Conservation (phyloP, 2,797 vertebrate species). For the Pseudopleuronectes americanus region DNA sequence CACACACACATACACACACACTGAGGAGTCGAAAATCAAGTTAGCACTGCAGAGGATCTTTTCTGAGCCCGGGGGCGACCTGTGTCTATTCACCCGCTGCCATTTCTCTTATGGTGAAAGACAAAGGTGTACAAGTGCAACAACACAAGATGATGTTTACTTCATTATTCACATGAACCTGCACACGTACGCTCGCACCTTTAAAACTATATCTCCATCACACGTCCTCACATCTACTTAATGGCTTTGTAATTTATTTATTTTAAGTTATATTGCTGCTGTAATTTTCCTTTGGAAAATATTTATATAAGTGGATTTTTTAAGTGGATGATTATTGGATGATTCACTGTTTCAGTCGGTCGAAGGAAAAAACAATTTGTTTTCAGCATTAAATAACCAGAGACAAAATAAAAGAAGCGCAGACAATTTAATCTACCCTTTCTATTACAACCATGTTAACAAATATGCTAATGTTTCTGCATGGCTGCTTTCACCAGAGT, state of each 20-base stretch:
- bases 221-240: conserved; percentile 22
- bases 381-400: not conserved
- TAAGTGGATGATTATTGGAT: conserved; percentile 32
- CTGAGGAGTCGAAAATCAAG: conserved; percentile 46
- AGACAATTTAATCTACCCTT: not conserved
- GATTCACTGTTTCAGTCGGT: conserved; percentile 46
- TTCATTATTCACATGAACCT: conserved; percentile 33
- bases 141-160: conserved; percentile 17
- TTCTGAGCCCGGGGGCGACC: conserved; percentile 59
- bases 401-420: not conserved
- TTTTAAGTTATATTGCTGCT: conserved; percentile 19
- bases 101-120: conserved; percentile 46
- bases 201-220: conserved; percentile 12
- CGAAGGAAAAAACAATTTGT: conserved; percentile 26
- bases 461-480: too few species aligned
- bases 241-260: conserved; percentile 32
- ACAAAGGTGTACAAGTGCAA: conserved; percentile 28
- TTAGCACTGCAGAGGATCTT: conserved; percentile 40
- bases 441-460: too few species aligned
- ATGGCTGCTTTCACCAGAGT: too few species aligned
- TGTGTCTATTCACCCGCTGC: conserved; percentile 52
- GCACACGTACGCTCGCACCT: conserved; percentile 6
- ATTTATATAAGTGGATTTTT: conserved; percentile 55
- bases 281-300: conserved; percentile 29
- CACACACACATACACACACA: conserved; percentile 55